Evolutionary conservation across 2,797 vertebrate species (phyloP).

Genomic region (Dermochelys coriacea): DNA sequence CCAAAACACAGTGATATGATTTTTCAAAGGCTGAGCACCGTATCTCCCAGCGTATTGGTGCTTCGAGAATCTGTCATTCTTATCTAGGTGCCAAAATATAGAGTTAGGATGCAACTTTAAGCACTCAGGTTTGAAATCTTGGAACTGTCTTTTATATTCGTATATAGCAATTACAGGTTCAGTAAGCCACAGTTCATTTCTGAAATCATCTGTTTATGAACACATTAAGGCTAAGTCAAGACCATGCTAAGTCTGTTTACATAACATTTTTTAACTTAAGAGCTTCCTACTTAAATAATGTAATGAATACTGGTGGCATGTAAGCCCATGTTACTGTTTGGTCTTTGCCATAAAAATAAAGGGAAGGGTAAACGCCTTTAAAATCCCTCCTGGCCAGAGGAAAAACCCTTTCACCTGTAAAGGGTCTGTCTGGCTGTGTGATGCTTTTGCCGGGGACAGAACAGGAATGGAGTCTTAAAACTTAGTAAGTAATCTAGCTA

Average conservation of each 20-base stretch:
- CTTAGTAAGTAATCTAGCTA: too few relatives aligned
- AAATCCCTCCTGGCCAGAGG: too few relatives aligned
- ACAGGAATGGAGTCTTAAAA: too few relatives aligned
- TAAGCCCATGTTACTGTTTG: background rate
- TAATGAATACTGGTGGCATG: background rate
- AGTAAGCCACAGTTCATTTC: background rate
- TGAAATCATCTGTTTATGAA: constrained; percentile 14
- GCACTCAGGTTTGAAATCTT: background rate
- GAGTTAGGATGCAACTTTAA: background rate
- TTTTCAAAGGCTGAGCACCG: background rate
- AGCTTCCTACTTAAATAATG: background rate
- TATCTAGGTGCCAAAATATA: background rate
- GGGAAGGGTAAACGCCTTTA: too few relatives aligned
- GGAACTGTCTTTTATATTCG: background rate
- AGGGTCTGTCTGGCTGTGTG: too few relatives aligned
- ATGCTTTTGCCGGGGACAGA: too few relatives aligned
- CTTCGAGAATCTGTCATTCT: background rate
- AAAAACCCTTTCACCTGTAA: too few relatives aligned
- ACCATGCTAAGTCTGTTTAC: background rate
- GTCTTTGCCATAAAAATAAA: too few relatives aligned
- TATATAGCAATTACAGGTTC: background rate
- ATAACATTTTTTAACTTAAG: background rate
- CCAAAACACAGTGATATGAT: background rate
- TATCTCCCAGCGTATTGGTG: background rate
- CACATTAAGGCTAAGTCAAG: background rate